phyloP scores from a whole-genome alignment of 2,888 invertebrate species.

The Phanerotoma sp. region DNA sequence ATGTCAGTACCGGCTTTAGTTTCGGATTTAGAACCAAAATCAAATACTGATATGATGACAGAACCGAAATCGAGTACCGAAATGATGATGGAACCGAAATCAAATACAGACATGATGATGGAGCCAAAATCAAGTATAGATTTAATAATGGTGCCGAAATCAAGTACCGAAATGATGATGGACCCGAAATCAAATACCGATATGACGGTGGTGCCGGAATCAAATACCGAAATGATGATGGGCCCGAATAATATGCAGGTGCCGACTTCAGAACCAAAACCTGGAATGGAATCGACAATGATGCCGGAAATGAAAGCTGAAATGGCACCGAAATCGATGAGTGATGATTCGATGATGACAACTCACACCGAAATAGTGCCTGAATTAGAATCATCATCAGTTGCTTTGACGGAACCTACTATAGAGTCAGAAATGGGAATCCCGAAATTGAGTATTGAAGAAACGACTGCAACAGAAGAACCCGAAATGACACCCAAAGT shows the following conservation, averaged over 20 bases:
- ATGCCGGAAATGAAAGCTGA: conserved; percentile 35
- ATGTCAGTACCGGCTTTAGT: too few species aligned
- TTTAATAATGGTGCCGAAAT: conserved; percentile 43
- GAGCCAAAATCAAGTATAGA: conserved; percentile 39
- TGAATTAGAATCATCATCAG: too few species aligned
- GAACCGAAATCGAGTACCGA: conserved; percentile 34
- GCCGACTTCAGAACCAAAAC: conserved; percentile 42
- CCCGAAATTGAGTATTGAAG: too few species aligned
- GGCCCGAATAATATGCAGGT: conserved; percentile 34
- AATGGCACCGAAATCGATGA: too few species aligned
- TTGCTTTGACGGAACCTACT: conserved; percentile 34
- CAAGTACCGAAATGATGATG: conserved; percentile 42
- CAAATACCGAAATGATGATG: conserved; percentile 39
- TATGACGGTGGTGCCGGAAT: conserved; percentile 44
- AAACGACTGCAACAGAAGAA: conserved; percentile 46
- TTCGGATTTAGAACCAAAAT: conserved; percentile 33
- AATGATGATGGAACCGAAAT: too few species aligned
- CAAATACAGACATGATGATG: conserved; percentile 34
- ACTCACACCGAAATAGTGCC: too few species aligned
- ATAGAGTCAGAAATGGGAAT: conserved; percentile 49
- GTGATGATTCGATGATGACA: too few species aligned
- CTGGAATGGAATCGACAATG: conserved; percentile 39
- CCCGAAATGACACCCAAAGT: conserved; percentile 39
- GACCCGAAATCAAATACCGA: too few species aligned
- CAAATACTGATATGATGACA: conserved; percentile 31